Evolutionary conservation across 92 coral and sea anemone species (phyloP), one percentile per base, ranked within the genome.

Genomic region (Montipora capitata): DNA sequence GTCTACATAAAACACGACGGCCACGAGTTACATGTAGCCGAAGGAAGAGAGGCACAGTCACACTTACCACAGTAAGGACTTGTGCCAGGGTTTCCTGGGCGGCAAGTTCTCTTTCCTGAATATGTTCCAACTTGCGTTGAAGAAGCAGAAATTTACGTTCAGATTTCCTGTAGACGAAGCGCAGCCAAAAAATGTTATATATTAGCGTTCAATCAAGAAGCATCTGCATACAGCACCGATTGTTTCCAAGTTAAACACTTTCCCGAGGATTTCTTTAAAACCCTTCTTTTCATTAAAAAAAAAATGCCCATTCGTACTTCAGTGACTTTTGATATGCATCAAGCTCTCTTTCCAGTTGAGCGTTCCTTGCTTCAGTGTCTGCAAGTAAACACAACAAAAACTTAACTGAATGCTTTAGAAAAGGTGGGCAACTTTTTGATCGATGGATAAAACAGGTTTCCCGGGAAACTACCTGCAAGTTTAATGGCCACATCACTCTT

Each of bases 61-160:
- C 63, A 89, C 99, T 87, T 85, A 97, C 99, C 68, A 97, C 96
- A 88, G 88, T 94, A 13, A 97, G 79, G 12, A 97, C 99, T 92
- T 96, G 96, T 44, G 91, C 76, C 56, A 97, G 85, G 1, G 99
- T 97, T 81, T 96, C 98, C 43, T 97, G 99, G 3, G 99, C 98
- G 10, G 93, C 87, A 16, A 91, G 86, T 83, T 97, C 99, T 78
- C 99, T 81, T 57, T 97, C 96, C 74, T 92, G 95, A 15, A 97
- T 92, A 78, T 96, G 94, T 64, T 94, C 96, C 27, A 94, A 80
- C 70, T 92, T 93, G 71, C 93, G 89, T 83, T 95, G 93, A 16
- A 97, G 90, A 17, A 95, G 83, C 81, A 95, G 42, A 12, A 93
- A 85, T 66, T 92, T 94, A 57, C 99, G 96, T 68, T 97, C 99